These are phyloP conservation scores for Heterodera carotae DNA, from an alignment of 1,140 invertebrate species.

Conservation along the genomic window DNA sequence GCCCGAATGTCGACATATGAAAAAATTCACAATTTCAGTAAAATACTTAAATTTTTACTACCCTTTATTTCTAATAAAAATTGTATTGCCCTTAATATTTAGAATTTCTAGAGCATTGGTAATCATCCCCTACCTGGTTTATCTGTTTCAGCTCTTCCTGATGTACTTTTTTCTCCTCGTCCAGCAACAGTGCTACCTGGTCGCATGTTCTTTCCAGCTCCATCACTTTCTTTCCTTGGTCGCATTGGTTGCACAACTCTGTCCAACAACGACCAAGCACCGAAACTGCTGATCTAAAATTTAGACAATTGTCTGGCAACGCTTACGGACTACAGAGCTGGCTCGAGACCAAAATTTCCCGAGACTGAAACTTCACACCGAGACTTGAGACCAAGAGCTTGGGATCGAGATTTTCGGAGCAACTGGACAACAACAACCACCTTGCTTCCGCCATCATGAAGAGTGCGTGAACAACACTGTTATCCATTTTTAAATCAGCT, in stretches of 20 bases:
- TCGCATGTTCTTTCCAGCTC: not conserved
- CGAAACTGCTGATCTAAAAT: not conserved
- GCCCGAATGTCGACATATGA: no score
- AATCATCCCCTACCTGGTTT: conserved; percentile 28
- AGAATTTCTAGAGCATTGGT: no score
- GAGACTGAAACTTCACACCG: no score
- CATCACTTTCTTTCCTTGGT: not conserved
- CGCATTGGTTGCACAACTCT: not conserved
- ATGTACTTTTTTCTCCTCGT: conserved; percentile 24
- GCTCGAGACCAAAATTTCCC: no score
- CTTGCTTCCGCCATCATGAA: not conserved
- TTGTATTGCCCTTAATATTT: no score
- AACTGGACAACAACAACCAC: no score
- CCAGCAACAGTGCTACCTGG: conserved; percentile 3
- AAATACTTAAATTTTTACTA: not conserved
- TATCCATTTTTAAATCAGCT: not conserved
- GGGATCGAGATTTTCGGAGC: no score
- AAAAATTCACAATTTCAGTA: no score
- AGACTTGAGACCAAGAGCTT: no score
- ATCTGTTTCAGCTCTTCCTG: conserved; percentile 28
- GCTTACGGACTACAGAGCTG: no score
- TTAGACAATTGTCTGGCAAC: no score
- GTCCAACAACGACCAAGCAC: not conserved
- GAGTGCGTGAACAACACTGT: not conserved
- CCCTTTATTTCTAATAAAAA: no score